A percentile compares a stretch with the other conserved stretches of the same genome.
phyloP scores from a whole-genome alignment of 2,888 invertebrate species.

The Synergus umbraculus region DNA sequence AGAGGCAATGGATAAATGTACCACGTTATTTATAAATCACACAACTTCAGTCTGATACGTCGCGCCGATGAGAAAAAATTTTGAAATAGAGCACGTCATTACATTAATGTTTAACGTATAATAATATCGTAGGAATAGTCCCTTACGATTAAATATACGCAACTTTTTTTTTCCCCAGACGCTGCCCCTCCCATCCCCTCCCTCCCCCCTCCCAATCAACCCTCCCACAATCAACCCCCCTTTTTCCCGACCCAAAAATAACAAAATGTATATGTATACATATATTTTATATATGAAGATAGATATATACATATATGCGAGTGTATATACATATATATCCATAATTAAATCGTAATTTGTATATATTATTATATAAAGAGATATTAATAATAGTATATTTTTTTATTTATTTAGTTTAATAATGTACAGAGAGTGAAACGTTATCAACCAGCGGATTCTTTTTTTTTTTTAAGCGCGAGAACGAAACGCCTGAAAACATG shows the following conservation, averaged over 20 bases:
- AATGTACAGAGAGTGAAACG: conserved; percentile 72
- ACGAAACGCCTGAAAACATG: conserved; percentile 67
- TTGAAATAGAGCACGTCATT: conserved; percentile 37
- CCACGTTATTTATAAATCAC: conserved; percentile 57
- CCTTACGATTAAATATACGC: conserved; percentile 61
- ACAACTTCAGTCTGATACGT: conserved; percentile 69
- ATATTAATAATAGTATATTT: conserved; percentile 71
- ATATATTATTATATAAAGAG: conserved; percentile 74
- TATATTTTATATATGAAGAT: conserved; percentile 56
- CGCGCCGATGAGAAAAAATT: conserved; percentile 27
- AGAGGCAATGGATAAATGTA: conserved; percentile 7
- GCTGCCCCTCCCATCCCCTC: conserved; percentile 11
- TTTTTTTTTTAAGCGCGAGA: conserved; percentile 52
- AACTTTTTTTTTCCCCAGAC: conserved; percentile 51
- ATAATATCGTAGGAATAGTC: conserved; percentile 58
- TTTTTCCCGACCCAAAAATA: conserved; percentile 68
- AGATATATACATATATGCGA: conserved; percentile 65
- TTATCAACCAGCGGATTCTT: conserved; percentile 54
- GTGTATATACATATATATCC: conserved; percentile 71
- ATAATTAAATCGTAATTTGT: conserved; percentile 68
- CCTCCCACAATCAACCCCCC: too few species aligned
- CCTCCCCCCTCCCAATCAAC: too few species aligned
- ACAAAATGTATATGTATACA: conserved; percentile 68
- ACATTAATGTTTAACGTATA: conserved; percentile 5
- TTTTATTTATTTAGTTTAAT: conserved; percentile 70